Conservation (phyloP, 2,888 invertebrate species). For the Drosophila kambysellisi region DNA sequence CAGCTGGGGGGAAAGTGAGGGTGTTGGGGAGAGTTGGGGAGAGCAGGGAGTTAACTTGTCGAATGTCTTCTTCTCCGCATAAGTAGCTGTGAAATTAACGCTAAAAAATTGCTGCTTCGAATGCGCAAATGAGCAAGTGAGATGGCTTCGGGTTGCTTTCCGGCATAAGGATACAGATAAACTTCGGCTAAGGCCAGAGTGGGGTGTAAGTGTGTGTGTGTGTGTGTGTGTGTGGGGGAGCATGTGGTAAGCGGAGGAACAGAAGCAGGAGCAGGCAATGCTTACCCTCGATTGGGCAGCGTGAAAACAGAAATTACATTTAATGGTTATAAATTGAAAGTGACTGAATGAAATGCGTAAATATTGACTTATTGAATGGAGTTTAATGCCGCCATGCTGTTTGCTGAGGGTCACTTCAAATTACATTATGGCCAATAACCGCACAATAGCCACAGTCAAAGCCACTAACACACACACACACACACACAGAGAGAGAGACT, state of each 20-base stretch:
- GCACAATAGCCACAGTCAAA: constrained; percentile 22
- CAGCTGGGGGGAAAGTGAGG: background rate
- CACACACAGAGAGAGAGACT: background rate
- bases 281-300: constrained; percentile 49
- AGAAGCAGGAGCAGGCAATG: constrained; percentile 14
- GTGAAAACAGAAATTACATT: constrained; percentile 66
- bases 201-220: background rate
- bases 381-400: constrained; percentile 36
- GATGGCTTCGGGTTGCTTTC: constrained; percentile 17
- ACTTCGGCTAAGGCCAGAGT: background rate
- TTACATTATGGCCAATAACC: constrained; percentile 50
- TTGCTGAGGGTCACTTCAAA: constrained; percentile 60
- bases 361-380: constrained; percentile 74
- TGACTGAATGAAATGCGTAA: constrained; percentile 79
- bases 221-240: background rate
- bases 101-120: constrained; percentile 58
- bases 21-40: background rate
- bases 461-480: background rate
- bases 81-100: constrained; percentile 78
- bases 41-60: constrained; percentile 6
- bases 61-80: constrained; percentile 60
- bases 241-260: background rate
- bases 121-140: constrained; percentile 59
- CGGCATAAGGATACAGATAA: constrained; percentile 14
- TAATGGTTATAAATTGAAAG: constrained; percentile 79